These are phyloP conservation scores for Dendroctonus ponderosae DNA, from an alignment of 1,140 invertebrate species.

Conservation along the genomic window DNA sequence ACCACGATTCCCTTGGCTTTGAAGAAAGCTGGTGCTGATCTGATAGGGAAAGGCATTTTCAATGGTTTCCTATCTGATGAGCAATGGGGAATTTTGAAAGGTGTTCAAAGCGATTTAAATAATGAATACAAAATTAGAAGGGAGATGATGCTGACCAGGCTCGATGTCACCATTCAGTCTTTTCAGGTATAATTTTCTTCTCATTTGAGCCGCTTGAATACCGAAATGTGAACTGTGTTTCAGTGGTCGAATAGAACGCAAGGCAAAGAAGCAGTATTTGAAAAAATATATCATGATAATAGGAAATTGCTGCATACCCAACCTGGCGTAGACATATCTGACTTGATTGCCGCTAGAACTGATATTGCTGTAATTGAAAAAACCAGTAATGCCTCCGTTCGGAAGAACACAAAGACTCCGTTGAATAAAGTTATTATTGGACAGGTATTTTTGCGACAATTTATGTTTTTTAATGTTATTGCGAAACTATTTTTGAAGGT, in stretches of 20 bases:
- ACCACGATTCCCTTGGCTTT: conserved; percentile 71
- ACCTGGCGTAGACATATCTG: conserved; percentile 65
- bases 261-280: conserved; percentile 70
- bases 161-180: conserved; percentile 93
- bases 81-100: conserved; percentile 77
- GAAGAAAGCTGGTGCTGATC: conserved; percentile 57
- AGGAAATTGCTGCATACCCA: conserved; percentile 62
- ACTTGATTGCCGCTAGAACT: conserved; percentile 78
- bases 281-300: conserved; percentile 66
- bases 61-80: conserved; percentile 69
- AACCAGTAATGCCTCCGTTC: conserved; percentile 76
- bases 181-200: conserved; percentile 60
- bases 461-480: no score
- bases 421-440: conserved; percentile 89
- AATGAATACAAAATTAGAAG: conserved; percentile 80
- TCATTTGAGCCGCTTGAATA: conserved; percentile 2
- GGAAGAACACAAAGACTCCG: conserved; percentile 75
- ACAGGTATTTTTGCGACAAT: conserved; percentile 50
- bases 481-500: conserved; percentile 53
- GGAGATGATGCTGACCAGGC: conserved; percentile 83
- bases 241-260: conserved; percentile 85
- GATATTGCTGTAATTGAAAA: conserved; percentile 84
- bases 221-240: conserved; percentile 35
- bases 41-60: conserved; percentile 75
- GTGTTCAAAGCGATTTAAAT: conserved; percentile 68